Conservation (phyloP, 2,113 vertebrate species). For the Gadus chalcogrammus region DNA sequence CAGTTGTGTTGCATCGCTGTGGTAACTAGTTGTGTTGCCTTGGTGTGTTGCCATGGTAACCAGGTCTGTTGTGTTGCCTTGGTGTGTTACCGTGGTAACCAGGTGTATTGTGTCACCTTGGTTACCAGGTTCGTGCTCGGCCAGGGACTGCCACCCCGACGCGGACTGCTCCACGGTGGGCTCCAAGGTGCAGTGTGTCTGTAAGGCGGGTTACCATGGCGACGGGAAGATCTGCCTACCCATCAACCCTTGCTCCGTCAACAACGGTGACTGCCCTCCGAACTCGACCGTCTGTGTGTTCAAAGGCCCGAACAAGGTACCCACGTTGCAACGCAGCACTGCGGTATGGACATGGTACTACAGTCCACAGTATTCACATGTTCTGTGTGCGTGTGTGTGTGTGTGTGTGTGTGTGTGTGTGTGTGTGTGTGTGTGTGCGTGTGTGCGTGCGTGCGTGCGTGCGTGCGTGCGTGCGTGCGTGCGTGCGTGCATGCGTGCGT, state of each 20-base stretch:
- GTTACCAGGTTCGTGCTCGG: constrained; percentile 66
- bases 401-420: neutral
- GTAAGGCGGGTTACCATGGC: constrained; percentile 79
- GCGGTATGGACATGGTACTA: neutral
- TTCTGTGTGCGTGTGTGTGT: neutral
- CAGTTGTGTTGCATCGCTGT: constrained; percentile 18
- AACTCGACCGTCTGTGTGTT: constrained; percentile 81
- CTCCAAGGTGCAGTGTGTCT: constrained; percentile 73
- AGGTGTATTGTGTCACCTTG: neutral
- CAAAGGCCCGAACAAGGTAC: constrained; percentile 80
- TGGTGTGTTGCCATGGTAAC: neutral
- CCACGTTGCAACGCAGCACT: neutral
- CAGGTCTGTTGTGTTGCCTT: neutral
- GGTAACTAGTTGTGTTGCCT: constrained; percentile 21
- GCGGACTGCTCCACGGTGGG: constrained; percentile 74
- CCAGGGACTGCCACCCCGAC: constrained; percentile 74
- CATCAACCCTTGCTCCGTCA: constrained; percentile 78
- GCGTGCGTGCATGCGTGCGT: neutral
- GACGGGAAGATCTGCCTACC: constrained; percentile 83
- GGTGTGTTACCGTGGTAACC: neutral
- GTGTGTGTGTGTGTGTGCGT: too few relatives aligned
- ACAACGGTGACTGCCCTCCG: constrained; percentile 82
- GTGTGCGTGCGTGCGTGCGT: neutral
- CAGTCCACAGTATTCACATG: too few relatives aligned
- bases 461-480: neutral